phyloP scores from a whole-genome alignment of 2,113 vertebrate genomes.

The Misgurnus mizolepis region DNA sequence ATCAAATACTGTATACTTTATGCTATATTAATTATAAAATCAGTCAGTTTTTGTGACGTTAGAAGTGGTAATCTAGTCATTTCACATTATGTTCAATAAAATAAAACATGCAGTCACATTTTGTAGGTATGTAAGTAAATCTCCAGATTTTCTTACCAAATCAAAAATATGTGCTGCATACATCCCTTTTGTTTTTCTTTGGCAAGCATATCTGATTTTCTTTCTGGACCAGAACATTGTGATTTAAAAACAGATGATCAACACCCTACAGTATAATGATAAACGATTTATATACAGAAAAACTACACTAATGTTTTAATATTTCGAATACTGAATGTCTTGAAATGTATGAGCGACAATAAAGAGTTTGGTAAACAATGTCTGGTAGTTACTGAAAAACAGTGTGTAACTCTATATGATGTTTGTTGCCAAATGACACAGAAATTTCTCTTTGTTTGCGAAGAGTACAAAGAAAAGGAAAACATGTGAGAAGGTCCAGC shows the following conservation, averaged over 20 bases:
- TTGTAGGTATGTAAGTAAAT: conserved; percentile 19
- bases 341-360: conserved; percentile 44
- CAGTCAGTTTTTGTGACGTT: conserved; percentile 1
- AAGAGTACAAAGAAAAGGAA: conserved; percentile 2
- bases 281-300: conserved; percentile 24
- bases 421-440: not conserved
- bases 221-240: conserved; percentile 57
- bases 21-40: conserved; percentile 1
- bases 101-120: not conserved
- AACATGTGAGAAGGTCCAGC: conserved; percentile 21
- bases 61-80: not conserved
- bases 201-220: conserved; percentile 44
- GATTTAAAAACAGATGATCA: conserved; percentile 40
- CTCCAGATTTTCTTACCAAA: conserved; percentile 25
- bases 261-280: conserved; percentile 15
- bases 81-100: conserved; percentile 9
- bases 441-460: not conserved
- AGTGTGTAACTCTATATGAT: not conserved
- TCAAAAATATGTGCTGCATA: conserved; percentile 1
- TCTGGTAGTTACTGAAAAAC: not conserved
- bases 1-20: not conserved
- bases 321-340: conserved; percentile 38
- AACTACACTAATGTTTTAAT: conserved; percentile 21
- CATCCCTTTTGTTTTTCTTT: conserved; percentile 44
- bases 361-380: conserved; percentile 39